phyloP scores from a whole-genome alignment of 2,888 invertebrate genomes.

The Platycnemis pennipes region DNA sequence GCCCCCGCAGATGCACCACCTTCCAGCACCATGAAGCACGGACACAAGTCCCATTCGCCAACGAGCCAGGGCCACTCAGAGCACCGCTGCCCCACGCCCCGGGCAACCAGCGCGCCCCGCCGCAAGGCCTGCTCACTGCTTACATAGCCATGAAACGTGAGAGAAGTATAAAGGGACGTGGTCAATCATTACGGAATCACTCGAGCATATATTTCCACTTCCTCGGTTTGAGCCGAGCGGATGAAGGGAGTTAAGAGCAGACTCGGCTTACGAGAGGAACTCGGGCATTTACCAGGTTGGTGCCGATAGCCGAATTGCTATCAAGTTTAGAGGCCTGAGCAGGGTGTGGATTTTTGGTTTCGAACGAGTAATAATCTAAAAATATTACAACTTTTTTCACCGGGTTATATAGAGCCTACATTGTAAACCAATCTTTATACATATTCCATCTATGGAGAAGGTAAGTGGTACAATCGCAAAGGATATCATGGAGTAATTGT shows the following conservation, averaged over 20 bases:
- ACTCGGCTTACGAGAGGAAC: slow-evolving; percentile 5
- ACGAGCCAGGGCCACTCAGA: neutral
- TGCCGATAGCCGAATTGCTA: neutral
- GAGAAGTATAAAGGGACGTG: neutral
- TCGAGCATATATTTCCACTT: slow-evolving; percentile 31
- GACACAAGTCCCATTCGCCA: neutral
- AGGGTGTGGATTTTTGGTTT: neutral
- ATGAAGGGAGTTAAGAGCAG: slow-evolving; percentile 6
- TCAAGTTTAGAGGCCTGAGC: neutral
- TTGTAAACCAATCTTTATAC: too few relatives aligned
- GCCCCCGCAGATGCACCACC: neutral
- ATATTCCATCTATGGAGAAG: too few relatives aligned
- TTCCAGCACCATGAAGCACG: neutral
- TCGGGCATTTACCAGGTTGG: neutral
- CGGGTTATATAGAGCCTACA: too few relatives aligned
- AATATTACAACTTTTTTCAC: neutral
- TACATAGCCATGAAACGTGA: neutral
- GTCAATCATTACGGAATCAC: slow-evolving; percentile 19
- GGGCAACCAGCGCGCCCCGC: neutral
- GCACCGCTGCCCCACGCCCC: neutral
- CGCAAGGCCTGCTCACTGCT: neutral
- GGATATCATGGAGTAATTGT: too few relatives aligned
- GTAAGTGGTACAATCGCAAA: too few relatives aligned
- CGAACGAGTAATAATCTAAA: neutral
- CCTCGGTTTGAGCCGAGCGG: slow-evolving; percentile 26